Conservation (phyloP, 2,113 vertebrate genomes). For the Pithys albifrons region DNA sequence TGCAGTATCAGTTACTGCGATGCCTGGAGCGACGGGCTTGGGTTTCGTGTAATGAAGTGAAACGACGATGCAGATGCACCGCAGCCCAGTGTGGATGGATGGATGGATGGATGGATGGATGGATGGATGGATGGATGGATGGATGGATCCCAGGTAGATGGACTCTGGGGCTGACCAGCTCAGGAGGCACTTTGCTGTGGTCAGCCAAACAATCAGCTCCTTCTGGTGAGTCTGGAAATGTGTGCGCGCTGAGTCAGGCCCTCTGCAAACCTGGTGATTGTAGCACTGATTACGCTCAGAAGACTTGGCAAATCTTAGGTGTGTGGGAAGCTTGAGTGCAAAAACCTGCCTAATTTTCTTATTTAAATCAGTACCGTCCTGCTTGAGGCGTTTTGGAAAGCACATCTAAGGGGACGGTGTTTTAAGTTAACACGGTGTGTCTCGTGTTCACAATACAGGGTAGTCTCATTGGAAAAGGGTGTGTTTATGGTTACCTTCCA, state of each 20-base stretch:
- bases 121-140: neutral
- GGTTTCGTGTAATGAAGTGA: neutral
- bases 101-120: slow-evolving; percentile 6
- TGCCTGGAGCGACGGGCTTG: neutral
- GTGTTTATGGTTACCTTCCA: neutral
- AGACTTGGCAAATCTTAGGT: neutral
- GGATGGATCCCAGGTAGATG: slow-evolving; percentile 34
- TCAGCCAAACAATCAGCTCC: neutral
- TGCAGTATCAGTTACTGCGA: neutral
- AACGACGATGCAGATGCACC: neutral
- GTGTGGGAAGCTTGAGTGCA: neutral
- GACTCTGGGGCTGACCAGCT: neutral
- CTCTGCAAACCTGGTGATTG: neutral
- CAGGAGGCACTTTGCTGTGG: neutral
- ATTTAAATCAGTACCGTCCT: slow-evolving; percentile 25
- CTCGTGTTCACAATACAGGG: neutral
- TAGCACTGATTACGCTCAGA: neutral
- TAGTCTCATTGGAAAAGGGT: neutral
- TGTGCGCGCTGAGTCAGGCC: neutral
- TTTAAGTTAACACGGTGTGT: neutral
- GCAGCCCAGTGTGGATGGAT: neutral
- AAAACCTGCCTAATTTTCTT: slow-evolving; percentile 41
- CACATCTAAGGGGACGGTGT: neutral
- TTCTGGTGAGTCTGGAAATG: slow-evolving; percentile 21
- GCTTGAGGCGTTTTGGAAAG: slow-evolving; percentile 38